A percentile compares a stretch with the other conserved stretches of the same genome.
Evolutionary conservation across 2,888 invertebrate species (phyloP).

Genomic region (Parthenolecanium corni): DNA sequence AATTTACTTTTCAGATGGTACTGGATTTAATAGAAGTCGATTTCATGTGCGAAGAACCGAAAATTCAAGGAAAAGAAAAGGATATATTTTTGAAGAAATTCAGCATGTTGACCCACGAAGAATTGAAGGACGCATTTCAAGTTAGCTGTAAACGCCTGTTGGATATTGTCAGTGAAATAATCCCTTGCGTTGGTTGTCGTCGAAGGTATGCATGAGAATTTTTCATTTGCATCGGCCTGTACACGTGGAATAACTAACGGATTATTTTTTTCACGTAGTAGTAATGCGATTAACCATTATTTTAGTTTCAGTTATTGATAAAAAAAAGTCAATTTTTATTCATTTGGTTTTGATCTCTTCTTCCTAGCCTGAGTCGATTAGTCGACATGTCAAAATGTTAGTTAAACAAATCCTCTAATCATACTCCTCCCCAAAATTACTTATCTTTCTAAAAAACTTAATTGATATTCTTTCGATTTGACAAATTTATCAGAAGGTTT

Average conservation of each 20-base stretch:
- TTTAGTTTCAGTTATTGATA: too few relatives aligned
- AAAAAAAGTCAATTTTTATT: too few relatives aligned
- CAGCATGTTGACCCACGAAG: conserved; percentile 60
- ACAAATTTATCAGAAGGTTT: too few relatives aligned
- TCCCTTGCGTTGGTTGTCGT: conserved; percentile 88
- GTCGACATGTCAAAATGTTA: too few relatives aligned
- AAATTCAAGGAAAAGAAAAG: conserved; percentile 22
- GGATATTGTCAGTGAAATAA: conserved; percentile 74
- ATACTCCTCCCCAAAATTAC: too few relatives aligned
- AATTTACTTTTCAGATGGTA: conserved; percentile 65
- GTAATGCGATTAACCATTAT: too few relatives aligned
- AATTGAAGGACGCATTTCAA: conserved; percentile 67
- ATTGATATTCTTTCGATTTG: too few relatives aligned
- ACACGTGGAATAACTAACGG: conserved; percentile 7
- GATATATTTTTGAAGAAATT: conserved; percentile 78
- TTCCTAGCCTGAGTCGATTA: too few relatives aligned
- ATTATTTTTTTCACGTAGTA: too few relatives aligned
- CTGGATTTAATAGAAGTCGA: conserved; percentile 83
- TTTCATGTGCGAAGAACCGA: conserved; percentile 60
- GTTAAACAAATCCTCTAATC: too few relatives aligned
- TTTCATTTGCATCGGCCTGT: conserved; percentile 19
- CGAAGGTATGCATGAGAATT: conserved; percentile 52
- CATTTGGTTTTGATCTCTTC: too few relatives aligned
- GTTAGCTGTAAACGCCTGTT: conserved; percentile 72
- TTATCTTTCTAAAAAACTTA: too few relatives aligned